Conservation (phyloP, 2,797 vertebrate genomes). For the Anniella stebbinsi region DNA sequence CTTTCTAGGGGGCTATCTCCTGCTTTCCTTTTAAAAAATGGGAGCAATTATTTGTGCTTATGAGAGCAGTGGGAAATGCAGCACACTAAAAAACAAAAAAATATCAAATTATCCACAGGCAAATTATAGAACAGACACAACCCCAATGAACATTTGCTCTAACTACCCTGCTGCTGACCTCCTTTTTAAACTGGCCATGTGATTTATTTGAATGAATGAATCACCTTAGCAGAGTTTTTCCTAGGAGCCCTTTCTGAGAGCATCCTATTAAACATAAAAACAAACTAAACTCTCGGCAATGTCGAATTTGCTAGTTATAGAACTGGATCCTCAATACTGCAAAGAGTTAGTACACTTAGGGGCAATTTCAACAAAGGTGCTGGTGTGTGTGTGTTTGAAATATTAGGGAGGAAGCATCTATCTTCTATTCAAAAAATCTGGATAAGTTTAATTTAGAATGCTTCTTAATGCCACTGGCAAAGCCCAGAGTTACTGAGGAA, state of each 20-base stretch:
- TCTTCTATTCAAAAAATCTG: neutral
- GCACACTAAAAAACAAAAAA: slow-evolving; percentile 71
- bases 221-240: slow-evolving; percentile 46
- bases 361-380: slow-evolving; percentile 7
- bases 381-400: too few relatives aligned
- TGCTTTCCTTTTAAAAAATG: slow-evolving; percentile 75
- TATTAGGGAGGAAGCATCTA: neutral
- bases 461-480: neutral
- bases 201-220: slow-evolving; percentile 60
- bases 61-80: slow-evolving; percentile 69
- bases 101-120: slow-evolving; percentile 69
- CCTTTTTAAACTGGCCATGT: slow-evolving; percentile 57
- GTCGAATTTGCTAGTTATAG: slow-evolving; percentile 4
- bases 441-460: neutral
- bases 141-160: slow-evolving; percentile 51
- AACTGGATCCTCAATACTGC: neutral
- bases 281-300: slow-evolving; percentile 37
- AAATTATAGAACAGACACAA: slow-evolving; percentile 71
- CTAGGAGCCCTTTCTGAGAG: slow-evolving; percentile 19
- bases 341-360: slow-evolving; percentile 36
- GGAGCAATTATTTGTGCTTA: slow-evolving; percentile 77
- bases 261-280: slow-evolving; percentile 48
- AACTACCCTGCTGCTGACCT: slow-evolving; percentile 68
- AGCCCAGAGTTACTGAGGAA: neutral
- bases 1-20: slow-evolving; percentile 68